Evolutionary conservation across 2,797 vertebrate genomes (phyloP).

Genomic region (Cynodonichthys magdalenae): DNA sequence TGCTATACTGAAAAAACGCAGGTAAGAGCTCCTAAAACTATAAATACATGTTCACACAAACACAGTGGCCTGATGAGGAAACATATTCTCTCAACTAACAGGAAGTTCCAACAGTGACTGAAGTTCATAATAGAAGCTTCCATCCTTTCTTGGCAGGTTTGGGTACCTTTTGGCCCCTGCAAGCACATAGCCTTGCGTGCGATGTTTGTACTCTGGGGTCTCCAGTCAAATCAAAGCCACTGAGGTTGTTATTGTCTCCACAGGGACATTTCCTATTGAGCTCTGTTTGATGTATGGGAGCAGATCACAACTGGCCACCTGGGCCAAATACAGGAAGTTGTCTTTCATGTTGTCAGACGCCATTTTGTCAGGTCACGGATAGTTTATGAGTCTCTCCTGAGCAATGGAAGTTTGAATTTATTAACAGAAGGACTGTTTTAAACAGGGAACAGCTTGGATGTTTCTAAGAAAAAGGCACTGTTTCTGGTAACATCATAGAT

Average conservation of each 20-base stretch:
- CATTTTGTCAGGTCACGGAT: slow-evolving; percentile 71
- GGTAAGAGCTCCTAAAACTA: slow-evolving; percentile 13
- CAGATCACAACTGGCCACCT: slow-evolving; percentile 59
- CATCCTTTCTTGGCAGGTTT: slow-evolving; percentile 39
- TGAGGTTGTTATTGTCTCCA: slow-evolving; percentile 73
- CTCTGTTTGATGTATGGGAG: slow-evolving; percentile 73
- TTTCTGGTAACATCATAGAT: not conserved
- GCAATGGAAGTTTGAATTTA: slow-evolving; percentile 24
- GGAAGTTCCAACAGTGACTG: slow-evolving; percentile 73
- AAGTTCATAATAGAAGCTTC: slow-evolving; percentile 74
- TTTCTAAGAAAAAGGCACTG: not conserved
- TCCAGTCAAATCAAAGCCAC: slow-evolving; percentile 69
- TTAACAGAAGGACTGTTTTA: slow-evolving; percentile 5
- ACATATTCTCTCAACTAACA: slow-evolving; percentile 62
- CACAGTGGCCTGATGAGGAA: slow-evolving; percentile 65
- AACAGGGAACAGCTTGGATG: not conserved
- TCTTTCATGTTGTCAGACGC: slow-evolving; percentile 68
- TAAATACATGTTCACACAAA: slow-evolving; percentile 24
- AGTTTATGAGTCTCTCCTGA: slow-evolving; percentile 74
- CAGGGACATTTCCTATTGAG: slow-evolving; percentile 79
- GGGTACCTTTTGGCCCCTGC: slow-evolving; percentile 53
- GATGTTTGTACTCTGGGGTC: slow-evolving; percentile 72
- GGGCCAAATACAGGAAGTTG: slow-evolving; percentile 77
- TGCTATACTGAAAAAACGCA: not conserved
- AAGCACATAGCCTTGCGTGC: slow-evolving; percentile 60